These are phyloP conservation scores for Xiphorhynchus erythropygius DNA, from an alignment of 2,797 vertebrate genomes.

Conservation along the genomic window DNA sequence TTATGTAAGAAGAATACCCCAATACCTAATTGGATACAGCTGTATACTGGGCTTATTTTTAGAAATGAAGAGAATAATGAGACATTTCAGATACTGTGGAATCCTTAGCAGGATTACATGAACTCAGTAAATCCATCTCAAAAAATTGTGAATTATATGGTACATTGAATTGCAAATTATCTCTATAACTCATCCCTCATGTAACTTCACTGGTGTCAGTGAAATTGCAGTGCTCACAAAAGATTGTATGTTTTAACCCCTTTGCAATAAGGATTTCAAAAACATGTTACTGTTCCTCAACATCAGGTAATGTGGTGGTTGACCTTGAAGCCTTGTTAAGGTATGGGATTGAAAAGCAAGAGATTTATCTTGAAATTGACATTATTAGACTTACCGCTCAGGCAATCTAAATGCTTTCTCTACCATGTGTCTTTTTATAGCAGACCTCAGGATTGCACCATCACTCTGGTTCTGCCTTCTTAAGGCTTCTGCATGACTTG, in stretches of 20 bases:
- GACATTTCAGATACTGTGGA: background rate
- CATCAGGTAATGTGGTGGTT: background rate
- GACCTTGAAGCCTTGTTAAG: background rate
- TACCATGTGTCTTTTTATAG: background rate
- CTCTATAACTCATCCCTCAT: background rate
- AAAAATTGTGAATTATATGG: conserved; percentile 17
- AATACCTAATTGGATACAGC: background rate
- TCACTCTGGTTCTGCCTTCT: background rate
- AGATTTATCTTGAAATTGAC: background rate
- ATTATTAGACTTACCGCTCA: background rate
- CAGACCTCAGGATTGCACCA: background rate
- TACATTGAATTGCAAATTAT: conserved; percentile 19
- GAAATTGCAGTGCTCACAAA: background rate
- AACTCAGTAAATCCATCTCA: background rate
- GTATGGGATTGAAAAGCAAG: background rate
- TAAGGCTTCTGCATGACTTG: background rate
- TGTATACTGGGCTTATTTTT: conserved; percentile 16
- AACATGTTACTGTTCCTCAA: background rate
- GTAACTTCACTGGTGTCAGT: background rate
- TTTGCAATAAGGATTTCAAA: background rate
- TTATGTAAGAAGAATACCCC: background rate
- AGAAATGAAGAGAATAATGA: background rate
- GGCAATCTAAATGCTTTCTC: background rate
- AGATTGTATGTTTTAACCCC: background rate
- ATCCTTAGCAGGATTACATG: background rate